These are phyloP conservation scores for Silurus meridionalis DNA, from an alignment of 2,113 vertebrate genomes.

Conservation along the genomic window DNA sequence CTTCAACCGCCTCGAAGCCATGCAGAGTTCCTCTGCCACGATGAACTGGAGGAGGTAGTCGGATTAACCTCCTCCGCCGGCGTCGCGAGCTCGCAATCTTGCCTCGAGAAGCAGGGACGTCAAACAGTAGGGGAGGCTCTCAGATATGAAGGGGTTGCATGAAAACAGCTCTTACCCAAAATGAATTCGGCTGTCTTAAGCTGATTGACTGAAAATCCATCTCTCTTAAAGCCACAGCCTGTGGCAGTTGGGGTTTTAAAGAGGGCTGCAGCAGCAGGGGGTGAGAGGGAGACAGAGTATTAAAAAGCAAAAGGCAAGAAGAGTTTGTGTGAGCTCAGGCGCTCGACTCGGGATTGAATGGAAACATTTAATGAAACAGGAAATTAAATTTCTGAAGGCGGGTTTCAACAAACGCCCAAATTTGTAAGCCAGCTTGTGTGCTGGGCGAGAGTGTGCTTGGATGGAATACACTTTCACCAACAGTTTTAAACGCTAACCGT, in stretches of 20 bases:
- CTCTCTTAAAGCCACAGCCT: slow-evolving; percentile 69
- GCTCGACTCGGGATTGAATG: slow-evolving; percentile 5
- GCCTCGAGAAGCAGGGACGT: slow-evolving; percentile 61
- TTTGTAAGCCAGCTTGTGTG: not conserved
- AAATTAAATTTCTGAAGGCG: slow-evolving; percentile 43
- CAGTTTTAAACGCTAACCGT: not conserved
- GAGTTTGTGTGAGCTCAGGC: slow-evolving; percentile 22
- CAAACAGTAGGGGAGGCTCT: slow-evolving; percentile 66
- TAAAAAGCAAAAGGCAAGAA: slow-evolving; percentile 17
- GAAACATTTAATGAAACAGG: slow-evolving; percentile 32
- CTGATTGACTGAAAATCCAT: slow-evolving; percentile 76
- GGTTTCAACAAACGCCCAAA: not conserved
- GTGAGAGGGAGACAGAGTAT: slow-evolving; percentile 11
- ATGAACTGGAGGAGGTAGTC: slow-evolving; percentile 24
- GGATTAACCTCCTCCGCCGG: slow-evolving; percentile 53
- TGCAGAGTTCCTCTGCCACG: slow-evolving; percentile 52
- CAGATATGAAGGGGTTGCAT: slow-evolving; percentile 71
- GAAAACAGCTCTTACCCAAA: slow-evolving; percentile 71
- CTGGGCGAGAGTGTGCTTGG: not conserved
- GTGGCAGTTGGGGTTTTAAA: slow-evolving; percentile 55
- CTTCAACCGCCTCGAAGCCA: slow-evolving; percentile 14
- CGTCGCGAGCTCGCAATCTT: slow-evolving; percentile 55
- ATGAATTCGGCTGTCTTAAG: slow-evolving; percentile 74
- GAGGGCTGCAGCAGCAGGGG: slow-evolving; percentile 53
- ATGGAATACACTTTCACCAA: not conserved